These are phyloP conservation scores for Polypterus senegalus DNA, from an alignment of 2,113 vertebrate genomes.

Conservation along the genomic window DNA sequence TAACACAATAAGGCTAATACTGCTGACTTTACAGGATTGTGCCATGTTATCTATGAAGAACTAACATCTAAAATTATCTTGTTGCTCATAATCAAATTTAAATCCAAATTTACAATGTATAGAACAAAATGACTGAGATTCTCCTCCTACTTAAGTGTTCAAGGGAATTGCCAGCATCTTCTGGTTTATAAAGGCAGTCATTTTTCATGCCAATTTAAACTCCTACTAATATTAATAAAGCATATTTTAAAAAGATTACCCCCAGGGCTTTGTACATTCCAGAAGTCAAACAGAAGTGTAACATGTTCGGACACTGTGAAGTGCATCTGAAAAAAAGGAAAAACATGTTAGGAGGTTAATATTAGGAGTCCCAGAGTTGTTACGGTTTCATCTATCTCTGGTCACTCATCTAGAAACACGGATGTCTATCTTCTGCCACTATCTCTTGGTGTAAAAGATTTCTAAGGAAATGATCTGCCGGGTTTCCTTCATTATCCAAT, in stretches of 20 bases:
- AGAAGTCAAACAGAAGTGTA: constrained; percentile 84
- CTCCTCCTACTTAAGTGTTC: too few species aligned
- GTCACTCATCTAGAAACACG: too few species aligned
- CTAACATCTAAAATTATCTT: too few species aligned
- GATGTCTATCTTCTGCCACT: too few species aligned
- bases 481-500: too few species aligned
- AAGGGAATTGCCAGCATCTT: background rate
- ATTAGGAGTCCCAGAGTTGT: too few species aligned
- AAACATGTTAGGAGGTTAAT: background rate
- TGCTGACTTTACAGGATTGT: too few species aligned
- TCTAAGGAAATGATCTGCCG: too few species aligned
- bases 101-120: background rate
- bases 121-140: background rate
- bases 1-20: too few species aligned
- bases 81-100: background rate
- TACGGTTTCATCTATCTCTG: too few species aligned
- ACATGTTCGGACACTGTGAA: constrained; percentile 64
- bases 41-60: too few species aligned
- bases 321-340: constrained; percentile 63
- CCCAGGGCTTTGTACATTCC: constrained; percentile 67
- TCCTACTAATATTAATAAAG: background rate
- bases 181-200: background rate
- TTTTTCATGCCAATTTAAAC: background rate
- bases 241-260: constrained; percentile 41
- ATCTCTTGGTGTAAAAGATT: too few species aligned